Evolutionary conservation across 2,888 invertebrate genomes (phyloP).

Genomic region (Watsonalla binaria): DNA sequence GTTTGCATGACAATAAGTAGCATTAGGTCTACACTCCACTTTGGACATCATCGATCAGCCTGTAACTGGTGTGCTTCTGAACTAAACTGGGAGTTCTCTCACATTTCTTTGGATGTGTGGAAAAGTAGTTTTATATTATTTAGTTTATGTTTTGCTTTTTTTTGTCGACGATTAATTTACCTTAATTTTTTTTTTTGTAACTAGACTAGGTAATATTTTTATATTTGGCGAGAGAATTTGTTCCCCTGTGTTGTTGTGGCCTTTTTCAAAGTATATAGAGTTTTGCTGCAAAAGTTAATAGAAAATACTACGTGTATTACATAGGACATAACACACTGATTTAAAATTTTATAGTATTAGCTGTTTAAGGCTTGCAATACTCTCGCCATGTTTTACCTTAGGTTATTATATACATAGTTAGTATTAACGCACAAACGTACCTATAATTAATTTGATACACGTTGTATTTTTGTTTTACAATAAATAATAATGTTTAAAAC

Average conservation of each 20-base stretch:
- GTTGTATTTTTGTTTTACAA: slow-evolving; percentile 5
- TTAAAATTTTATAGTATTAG: neutral
- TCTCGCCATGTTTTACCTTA: neutral
- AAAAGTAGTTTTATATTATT: neutral
- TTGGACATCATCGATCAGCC: neutral
- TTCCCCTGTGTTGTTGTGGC: too few species aligned
- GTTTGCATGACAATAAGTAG: neutral
- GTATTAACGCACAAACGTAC: slow-evolving; percentile 1
- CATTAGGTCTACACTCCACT: too few species aligned
- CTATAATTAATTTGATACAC: slow-evolving; percentile 5
- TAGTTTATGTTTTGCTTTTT: neutral
- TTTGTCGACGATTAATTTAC: neutral
- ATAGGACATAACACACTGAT: too few species aligned
- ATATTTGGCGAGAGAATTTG: slow-evolving; percentile 1
- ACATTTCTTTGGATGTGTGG: neutral
- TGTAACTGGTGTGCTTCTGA: neutral
- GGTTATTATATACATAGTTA: neutral
- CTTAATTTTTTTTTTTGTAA: neutral
- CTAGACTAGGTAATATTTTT: slow-evolving; percentile 1
- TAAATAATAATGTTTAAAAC: neutral
- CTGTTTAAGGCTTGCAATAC: neutral
- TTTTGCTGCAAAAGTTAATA: too few species aligned
- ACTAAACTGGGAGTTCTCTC: too few species aligned
- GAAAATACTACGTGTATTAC: too few species aligned
- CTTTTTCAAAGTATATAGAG: too few species aligned